Conservation (phyloP, 2,888 invertebrate genomes). For the Amblyjoppa fuscipennis region DNA sequence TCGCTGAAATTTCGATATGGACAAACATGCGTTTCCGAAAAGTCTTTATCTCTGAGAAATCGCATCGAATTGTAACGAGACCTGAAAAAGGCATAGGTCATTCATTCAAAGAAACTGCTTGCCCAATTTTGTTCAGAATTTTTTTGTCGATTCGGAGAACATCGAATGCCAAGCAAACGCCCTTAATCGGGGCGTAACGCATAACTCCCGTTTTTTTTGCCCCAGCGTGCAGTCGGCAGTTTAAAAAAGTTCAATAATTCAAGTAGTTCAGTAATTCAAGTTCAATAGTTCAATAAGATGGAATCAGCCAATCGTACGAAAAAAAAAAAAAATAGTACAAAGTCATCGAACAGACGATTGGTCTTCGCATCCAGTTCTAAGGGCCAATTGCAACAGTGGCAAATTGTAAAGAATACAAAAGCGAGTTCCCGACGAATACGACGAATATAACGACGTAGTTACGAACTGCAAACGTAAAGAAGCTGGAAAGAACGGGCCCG, state of each 20-base stretch:
- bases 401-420: constrained; percentile 34
- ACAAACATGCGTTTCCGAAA: too few species aligned
- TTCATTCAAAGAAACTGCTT: too few species aligned
- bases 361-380: neutral
- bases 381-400: constrained; percentile 5
- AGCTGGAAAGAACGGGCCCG: neutral
- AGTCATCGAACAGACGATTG: constrained; percentile 4
- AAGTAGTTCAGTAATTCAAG: neutral
- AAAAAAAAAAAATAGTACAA: neutral
- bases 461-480: constrained; percentile 34
- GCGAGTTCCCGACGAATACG: constrained; percentile 41
- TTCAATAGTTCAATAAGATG: neutral
- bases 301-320: neutral
- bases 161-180: neutral
- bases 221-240: too few species aligned
- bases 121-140: too few species aligned
- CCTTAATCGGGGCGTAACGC: neutral
- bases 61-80: too few species aligned
- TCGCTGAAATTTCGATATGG: too few species aligned
- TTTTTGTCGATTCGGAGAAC: too few species aligned
- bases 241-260: neutral
- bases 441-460: constrained; percentile 41
- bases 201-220: too few species aligned
- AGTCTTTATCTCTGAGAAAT: too few species aligned
- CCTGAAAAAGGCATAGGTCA: too few species aligned